Conservation (phyloP, 2,888 invertebrate species). For the Ganaspis brasiliensis region DNA sequence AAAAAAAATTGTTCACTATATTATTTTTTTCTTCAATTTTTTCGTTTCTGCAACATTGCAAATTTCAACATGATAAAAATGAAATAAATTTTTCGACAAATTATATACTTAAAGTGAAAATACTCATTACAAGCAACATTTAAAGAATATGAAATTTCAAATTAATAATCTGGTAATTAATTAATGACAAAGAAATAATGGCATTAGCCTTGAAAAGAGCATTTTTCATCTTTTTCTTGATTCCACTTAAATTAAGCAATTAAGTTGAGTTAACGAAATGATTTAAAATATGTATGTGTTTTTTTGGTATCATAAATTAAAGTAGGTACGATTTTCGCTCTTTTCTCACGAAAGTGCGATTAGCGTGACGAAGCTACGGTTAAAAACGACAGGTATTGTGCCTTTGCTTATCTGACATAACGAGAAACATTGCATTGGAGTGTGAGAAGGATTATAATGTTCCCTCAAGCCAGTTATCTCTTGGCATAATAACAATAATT, state of each 20-base stretch:
- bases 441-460: slow-evolving; percentile 31
- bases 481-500: slow-evolving; percentile 12
- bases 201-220: too few relatives aligned
- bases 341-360: slow-evolving; percentile 34
- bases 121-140: too few relatives aligned
- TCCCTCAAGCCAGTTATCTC: slow-evolving; percentile 35
- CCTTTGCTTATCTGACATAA: slow-evolving; percentile 35
- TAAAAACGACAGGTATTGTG: slow-evolving; percentile 36
- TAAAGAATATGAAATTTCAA: too few relatives aligned
- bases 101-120: too few relatives aligned
- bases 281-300: background rate
- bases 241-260: slow-evolving; percentile 17
- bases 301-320: slow-evolving; percentile 10
- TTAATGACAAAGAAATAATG: too few relatives aligned
- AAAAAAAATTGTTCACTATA: too few relatives aligned
- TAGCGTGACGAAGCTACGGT: slow-evolving; percentile 32
- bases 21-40: too few relatives aligned
- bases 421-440: slow-evolving; percentile 33
- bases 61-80: too few relatives aligned
- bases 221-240: too few relatives aligned
- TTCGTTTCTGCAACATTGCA: too few relatives aligned
- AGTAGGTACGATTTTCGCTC: slow-evolving; percentile 2
- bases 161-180: too few relatives aligned
- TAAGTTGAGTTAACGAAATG: background rate
- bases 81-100: too few relatives aligned